phyloP scores from a whole-genome alignment of 1,140 invertebrate genomes.

The Aricia agestis region DNA sequence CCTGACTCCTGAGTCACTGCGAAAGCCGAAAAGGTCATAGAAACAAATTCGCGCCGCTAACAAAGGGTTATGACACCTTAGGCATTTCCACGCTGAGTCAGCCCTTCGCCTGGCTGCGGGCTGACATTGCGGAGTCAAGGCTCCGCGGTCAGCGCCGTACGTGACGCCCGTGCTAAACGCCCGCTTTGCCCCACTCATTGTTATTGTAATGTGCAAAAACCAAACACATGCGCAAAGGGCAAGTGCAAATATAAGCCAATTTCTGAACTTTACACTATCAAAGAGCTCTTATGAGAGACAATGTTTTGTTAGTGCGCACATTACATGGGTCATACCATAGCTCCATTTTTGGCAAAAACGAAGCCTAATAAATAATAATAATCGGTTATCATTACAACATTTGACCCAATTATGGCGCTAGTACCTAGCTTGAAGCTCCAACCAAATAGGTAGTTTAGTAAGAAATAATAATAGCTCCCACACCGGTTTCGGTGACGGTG shows the following conservation, averaged over 20 bases:
- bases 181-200: slow-evolving; percentile 29
- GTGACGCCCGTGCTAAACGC: slow-evolving; percentile 41
- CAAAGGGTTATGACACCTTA: slow-evolving; percentile 10
- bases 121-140: slow-evolving; percentile 56
- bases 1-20: background rate
- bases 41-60: background rate
- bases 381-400: too few relatives aligned
- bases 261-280: background rate
- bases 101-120: slow-evolving; percentile 34
- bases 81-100: slow-evolving; percentile 16
- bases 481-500: too few relatives aligned
- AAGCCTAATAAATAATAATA: too few relatives aligned
- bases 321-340: too few relatives aligned
- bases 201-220: slow-evolving; percentile 32
- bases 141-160: slow-evolving; percentile 34
- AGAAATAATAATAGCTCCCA: too few relatives aligned
- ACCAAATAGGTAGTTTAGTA: too few relatives aligned
- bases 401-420: too few relatives aligned
- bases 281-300: too few relatives aligned
- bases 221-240: background rate
- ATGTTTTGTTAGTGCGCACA: too few relatives aligned
- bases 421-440: too few relatives aligned
- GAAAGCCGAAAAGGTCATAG: background rate
- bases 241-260: background rate
- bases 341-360: too few relatives aligned